Percentiles rank a stretch among this genome's conserved stretches.
Conservation (phyloP, 2,797 vertebrate species). For the Macroramphosus scolopax region DNA sequence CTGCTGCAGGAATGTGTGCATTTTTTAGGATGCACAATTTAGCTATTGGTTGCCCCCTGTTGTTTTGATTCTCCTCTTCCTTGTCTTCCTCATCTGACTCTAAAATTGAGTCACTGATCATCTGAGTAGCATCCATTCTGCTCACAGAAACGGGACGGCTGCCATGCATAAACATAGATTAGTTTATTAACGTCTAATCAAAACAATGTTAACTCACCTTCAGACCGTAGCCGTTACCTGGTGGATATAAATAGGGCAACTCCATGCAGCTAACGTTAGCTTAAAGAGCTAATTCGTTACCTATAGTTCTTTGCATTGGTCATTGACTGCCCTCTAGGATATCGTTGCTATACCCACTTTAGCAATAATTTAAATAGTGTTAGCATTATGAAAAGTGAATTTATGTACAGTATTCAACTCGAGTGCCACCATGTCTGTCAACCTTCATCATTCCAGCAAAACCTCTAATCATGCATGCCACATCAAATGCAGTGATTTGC, state of each 20-base stretch:
- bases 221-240: background rate
- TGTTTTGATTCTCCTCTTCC: constrained; percentile 36
- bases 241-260: background rate
- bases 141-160: background rate
- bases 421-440: too few relatives aligned
- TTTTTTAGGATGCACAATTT: constrained; percentile 78
- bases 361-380: too few relatives aligned
- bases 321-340: too few relatives aligned
- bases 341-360: too few relatives aligned
- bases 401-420: too few relatives aligned
- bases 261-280: constrained; percentile 21
- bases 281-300: background rate
- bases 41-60: constrained; percentile 59
- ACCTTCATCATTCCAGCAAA: too few relatives aligned
- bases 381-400: too few relatives aligned
- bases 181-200: background rate
- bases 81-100: constrained; percentile 71
- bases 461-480: too few relatives aligned
- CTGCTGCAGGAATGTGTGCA: constrained; percentile 71
- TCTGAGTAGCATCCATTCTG: constrained; percentile 80
- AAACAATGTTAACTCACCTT: background rate
- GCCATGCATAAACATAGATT: constrained; percentile 1
- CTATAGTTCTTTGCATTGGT: background rate
- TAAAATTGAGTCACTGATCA: constrained; percentile 65
- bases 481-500: too few relatives aligned